Evolutionary conservation across 2,797 vertebrate species (phyloP).

Genomic region (Sebastes steindachneri): DNA sequence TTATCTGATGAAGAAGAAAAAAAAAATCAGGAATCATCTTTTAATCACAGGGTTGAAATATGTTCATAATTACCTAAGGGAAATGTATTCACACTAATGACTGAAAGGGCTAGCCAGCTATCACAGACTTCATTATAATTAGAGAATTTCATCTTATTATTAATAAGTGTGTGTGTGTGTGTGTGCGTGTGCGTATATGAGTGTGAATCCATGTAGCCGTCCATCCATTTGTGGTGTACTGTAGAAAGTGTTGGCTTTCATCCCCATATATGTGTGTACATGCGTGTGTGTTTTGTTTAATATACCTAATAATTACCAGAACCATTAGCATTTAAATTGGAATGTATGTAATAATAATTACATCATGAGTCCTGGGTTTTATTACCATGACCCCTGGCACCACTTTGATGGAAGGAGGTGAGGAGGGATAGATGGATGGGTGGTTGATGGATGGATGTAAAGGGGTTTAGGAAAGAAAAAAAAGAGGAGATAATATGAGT

Average conservation of each 20-base stretch:
- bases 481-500: slow-evolving; percentile 31
- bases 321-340: slow-evolving; percentile 71
- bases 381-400: slow-evolving; percentile 66
- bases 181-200: not conserved
- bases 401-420: slow-evolving; percentile 37
- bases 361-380: slow-evolving; percentile 48
- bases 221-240: slow-evolving; percentile 5
- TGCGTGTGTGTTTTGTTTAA: slow-evolving; percentile 31
- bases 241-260: slow-evolving; percentile 13
- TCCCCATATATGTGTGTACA: not conserved
- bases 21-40: slow-evolving; percentile 64
- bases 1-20: slow-evolving; percentile 41
- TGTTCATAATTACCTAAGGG: slow-evolving; percentile 74
- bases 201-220: slow-evolving; percentile 1
- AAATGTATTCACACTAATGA: slow-evolving; percentile 73
- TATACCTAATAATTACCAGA: slow-evolving; percentile 61
- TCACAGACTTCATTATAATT: slow-evolving; percentile 73
- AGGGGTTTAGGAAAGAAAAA: slow-evolving; percentile 22
- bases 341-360: slow-evolving; percentile 71
- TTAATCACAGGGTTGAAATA: slow-evolving; percentile 73
- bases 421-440: slow-evolving; percentile 28
- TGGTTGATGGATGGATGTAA: slow-evolving; percentile 45
- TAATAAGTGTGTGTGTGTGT: slow-evolving; percentile 44
- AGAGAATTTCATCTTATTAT: slow-evolving; percentile 65
- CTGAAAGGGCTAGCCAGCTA: slow-evolving; percentile 62